Conservation (phyloP, 2,113 vertebrate genomes). For the Apteryx owenii region DNA sequence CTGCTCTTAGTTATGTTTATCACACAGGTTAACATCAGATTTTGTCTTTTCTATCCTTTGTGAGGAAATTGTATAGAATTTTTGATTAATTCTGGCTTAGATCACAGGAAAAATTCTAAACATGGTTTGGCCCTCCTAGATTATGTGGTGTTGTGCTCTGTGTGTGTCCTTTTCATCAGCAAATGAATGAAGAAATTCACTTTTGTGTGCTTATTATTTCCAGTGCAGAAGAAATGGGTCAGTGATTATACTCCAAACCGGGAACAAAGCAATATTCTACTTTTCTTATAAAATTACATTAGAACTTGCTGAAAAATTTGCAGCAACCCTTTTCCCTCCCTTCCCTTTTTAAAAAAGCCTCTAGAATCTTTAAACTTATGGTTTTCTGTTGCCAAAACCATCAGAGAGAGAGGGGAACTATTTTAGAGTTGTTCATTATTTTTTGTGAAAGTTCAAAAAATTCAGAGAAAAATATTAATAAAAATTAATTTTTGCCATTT, state of each 20-base stretch:
- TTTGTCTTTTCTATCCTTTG: neutral
- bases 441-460: neutral
- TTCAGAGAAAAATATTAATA: neutral
- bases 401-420: neutral
- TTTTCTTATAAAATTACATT: neutral
- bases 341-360: neutral
- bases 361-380: neutral
- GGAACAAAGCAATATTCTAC: neutral
- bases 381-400: neutral
- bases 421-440: neutral
- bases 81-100: neutral
- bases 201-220: no score
- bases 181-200: neutral
- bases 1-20: neutral
- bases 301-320: neutral
- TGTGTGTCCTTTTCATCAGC: no score
- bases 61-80: neutral
- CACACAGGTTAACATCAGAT: neutral
- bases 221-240: neutral
- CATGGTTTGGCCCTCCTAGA: neutral
- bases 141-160: neutral
- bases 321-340: neutral
- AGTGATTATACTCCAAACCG: neutral
- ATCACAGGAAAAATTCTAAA: neutral
- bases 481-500: neutral